These are phyloP conservation scores for Scaptomyza tumidula DNA, from an alignment of 2,888 invertebrate genomes.

Conservation along the genomic window DNA sequence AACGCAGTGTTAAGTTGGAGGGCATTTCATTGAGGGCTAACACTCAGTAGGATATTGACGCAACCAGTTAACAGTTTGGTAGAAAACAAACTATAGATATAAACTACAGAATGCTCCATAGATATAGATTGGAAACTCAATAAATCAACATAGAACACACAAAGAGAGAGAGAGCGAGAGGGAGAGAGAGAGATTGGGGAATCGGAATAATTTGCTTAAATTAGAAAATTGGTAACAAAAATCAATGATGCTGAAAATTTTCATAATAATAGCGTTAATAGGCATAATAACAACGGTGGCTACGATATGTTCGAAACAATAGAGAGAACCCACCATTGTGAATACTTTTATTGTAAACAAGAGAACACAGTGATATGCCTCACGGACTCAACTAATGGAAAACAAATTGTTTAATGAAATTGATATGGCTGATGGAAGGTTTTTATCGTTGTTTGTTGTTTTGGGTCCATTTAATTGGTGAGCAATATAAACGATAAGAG, in stretches of 20 bases:
- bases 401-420: conserved; percentile 73
- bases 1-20: conserved; percentile 28
- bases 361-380: conserved; percentile 36
- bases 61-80: conserved; percentile 72
- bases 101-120: conserved; percentile 40
- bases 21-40: conserved; percentile 65
- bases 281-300: conserved; percentile 71
- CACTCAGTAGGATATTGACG: conserved; percentile 56
- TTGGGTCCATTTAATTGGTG: background rate
- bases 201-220: conserved; percentile 76
- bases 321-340: conserved; percentile 31
- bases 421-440: conserved; percentile 45
- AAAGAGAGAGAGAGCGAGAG: conserved; percentile 8
- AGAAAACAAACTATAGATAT: conserved; percentile 35
- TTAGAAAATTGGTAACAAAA: conserved; percentile 80
- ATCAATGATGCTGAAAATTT: conserved; percentile 81
- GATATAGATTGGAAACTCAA: conserved; percentile 49
- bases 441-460: background rate
- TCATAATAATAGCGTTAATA: conserved; percentile 78
- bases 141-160: conserved; percentile 59
- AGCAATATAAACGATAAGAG: conserved; percentile 28
- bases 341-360: background rate
- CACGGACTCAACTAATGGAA: conserved; percentile 57
- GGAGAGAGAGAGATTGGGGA: conserved; percentile 16
- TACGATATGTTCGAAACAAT: conserved; percentile 50